Base-by-base conservation (phyloP, 2,797 vertebrate genomes). In the Pangasius sanitwongsei region DNA sequence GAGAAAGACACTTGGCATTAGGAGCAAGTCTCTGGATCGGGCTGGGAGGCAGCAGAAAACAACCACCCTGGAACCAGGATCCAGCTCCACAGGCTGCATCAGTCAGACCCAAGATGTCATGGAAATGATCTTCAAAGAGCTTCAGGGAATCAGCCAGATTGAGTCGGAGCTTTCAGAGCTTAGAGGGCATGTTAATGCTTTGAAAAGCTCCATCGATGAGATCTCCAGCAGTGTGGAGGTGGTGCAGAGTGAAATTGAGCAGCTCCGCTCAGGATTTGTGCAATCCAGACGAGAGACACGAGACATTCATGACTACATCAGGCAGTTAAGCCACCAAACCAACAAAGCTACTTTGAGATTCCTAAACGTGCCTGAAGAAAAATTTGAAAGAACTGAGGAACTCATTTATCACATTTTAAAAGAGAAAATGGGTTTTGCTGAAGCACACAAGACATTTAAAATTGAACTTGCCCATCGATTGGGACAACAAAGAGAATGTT, bases 71-170 rank as follows among this genome's bases (percentile, higher is more conserved):
- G 98, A 99, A 92, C 98, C 98, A 18, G 97, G 97, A 23, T 99
- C 98, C 91, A 99, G 98, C 90, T 99, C 99, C 0, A 98, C 98
- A 2, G 97, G 98, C 87, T 99, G 98, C 92, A 98, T 99, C 93
- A 99, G 97, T 94, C 98, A 99, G 93, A 99, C 99, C 11, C 98
- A 99, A 12, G 98, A 99, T 94, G 98, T 99, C 87, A 99, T 99
- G 99, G 99, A 99, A 95, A 99, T 99, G 98, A 99, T 99, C 91
- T 99, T 99, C 89, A 99, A 99, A 93, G 99, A 99, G 92, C 97
- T 99, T 91, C 98, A 99, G 93, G 99, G 99, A 80, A 99, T 99
- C 93, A 99, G 98, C 94, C 99, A 99, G 94, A 99, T 99, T 55
- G 99, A 99, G 94, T 97, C 98, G 0, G 98, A 99, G 93, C 97